Base-by-base conservation (phyloP, 2,797 vertebrate species). In the Pogoniulus pusillus region DNA sequence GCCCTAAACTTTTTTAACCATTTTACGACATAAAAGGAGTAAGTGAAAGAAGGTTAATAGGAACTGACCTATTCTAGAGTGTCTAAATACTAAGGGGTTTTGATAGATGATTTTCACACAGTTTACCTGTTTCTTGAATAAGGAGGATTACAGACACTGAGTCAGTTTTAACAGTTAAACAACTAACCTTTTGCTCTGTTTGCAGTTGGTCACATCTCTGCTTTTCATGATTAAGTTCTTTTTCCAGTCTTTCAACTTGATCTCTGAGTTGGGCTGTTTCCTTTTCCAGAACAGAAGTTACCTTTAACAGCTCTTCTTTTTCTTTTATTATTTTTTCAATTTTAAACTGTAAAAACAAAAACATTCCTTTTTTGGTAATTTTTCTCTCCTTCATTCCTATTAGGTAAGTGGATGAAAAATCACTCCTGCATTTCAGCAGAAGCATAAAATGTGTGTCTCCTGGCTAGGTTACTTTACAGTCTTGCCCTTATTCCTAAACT, bases 281-380 rank as follows among this genome's bases (percentile, higher is more conserved):
- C 94, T 98, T 98, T 96, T 99, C 98, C 93, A 99, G 96, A 78
- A 98, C 95, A 8, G 97, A 95, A 96, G 98, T 97, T 91, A 97
- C 97, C 86, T 98, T 98, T 85, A 98, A 94, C 49, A 99, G 95
- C 81, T 98, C 98, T 55, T 99, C 99, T 94, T 99, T 99, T 96
- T 99, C 98, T 97, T 98, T 98, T 92, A 98, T 97, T 35, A 98
- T 98, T 97, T 99, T 98, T 97, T 99, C 99, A 95, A 99, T 98
- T 97, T 99, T 99, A 97, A 99, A 98, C 99, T 99, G 92, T 34
- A 16, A 91, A 82, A 93, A 80, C 16, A 85, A 82, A 85, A 82
- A 20, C 2, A 76, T 65, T 32, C 2, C 3, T 24, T 24, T 26
- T 54, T 75, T 47, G 20, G 16, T 60, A 41, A 54, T 45, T 74